phyloP scores from a whole-genome alignment of 2,113 vertebrate species.

The Tinamus guttatus region DNA sequence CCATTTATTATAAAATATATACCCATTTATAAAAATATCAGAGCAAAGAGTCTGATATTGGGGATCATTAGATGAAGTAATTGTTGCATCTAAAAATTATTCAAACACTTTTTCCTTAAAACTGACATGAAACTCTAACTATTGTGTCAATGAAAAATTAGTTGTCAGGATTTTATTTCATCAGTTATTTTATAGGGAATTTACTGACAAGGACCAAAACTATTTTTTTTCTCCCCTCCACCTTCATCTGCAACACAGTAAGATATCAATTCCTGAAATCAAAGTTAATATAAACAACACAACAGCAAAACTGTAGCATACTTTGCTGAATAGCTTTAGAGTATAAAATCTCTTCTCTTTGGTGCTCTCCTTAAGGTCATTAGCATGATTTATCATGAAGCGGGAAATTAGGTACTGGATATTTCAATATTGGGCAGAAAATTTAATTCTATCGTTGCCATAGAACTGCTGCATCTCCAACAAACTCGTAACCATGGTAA shows the following conservation, averaged over 20 bases:
- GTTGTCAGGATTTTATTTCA: not conserved
- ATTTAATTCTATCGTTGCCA: slow-evolving; percentile 64
- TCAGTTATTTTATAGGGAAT: not conserved
- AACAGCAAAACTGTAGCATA: not conserved
- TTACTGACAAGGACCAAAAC: not conserved
- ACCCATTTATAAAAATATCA: not conserved
- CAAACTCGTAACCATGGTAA: slow-evolving; percentile 74
- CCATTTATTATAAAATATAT: not conserved
- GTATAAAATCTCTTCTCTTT: not conserved
- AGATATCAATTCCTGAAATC: not conserved
- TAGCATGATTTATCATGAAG: slow-evolving; percentile 74
- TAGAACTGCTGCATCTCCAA: slow-evolving; percentile 41
- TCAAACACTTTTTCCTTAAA: not conserved
- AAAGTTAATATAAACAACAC: not conserved
- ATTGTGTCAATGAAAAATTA: not conserved
- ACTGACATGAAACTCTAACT: not conserved
- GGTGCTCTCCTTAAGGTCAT: slow-evolving; percentile 55
- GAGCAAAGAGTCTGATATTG: not conserved
- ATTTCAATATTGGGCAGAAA: slow-evolving; percentile 74
- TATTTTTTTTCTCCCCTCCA: not conserved
- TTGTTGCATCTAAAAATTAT: not conserved
- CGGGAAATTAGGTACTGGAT: slow-evolving; percentile 76
- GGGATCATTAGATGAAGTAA: not conserved
- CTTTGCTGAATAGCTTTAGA: slow-evolving; percentile 7
- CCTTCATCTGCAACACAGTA: not conserved